phyloP scores from a whole-genome alignment of 2,888 invertebrate species.

The Automeris io region DNA sequence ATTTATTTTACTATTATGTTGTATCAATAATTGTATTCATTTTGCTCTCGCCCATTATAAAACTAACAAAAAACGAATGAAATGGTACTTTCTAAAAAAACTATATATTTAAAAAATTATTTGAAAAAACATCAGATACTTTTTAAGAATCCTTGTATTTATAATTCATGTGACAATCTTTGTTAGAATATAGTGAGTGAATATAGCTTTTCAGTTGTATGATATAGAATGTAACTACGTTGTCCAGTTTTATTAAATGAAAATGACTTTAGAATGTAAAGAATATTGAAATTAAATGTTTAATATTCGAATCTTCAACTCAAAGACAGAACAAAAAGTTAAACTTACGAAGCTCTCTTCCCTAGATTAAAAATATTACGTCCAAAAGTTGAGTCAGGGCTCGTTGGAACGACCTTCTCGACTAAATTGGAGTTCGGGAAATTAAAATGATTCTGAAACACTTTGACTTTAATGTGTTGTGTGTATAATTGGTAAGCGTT shows the following conservation, averaged over 20 bases:
- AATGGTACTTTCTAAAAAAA: too few species aligned
- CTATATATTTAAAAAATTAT: too few species aligned
- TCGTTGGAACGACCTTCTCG: constrained; percentile 18
- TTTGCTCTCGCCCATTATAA: too few species aligned
- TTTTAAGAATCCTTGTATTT: too few species aligned
- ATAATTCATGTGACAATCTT: too few species aligned
- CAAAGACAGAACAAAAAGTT: constrained; percentile 22
- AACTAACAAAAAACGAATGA: too few species aligned
- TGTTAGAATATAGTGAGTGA: too few species aligned
- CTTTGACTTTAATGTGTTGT: too few species aligned
- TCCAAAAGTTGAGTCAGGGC: constrained; percentile 25
- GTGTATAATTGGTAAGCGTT: neutral
- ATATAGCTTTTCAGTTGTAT: too few species aligned
- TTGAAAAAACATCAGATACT: too few species aligned
- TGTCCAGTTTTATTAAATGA: neutral
- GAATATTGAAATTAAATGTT: constrained; percentile 14
- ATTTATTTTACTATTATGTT: neutral
- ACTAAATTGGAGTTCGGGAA: constrained; percentile 24
- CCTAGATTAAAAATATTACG: constrained; percentile 32
- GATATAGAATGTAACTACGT: too few species aligned
- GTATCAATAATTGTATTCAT: too few species aligned
- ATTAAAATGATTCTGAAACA: constrained; percentile 20
- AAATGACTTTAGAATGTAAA: neutral
- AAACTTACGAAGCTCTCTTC: constrained; percentile 23
- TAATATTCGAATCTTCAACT: constrained; percentile 37